Base-by-base conservation (phyloP, 2,888 invertebrate genomes). In the Ormyrus thymus region DNA sequence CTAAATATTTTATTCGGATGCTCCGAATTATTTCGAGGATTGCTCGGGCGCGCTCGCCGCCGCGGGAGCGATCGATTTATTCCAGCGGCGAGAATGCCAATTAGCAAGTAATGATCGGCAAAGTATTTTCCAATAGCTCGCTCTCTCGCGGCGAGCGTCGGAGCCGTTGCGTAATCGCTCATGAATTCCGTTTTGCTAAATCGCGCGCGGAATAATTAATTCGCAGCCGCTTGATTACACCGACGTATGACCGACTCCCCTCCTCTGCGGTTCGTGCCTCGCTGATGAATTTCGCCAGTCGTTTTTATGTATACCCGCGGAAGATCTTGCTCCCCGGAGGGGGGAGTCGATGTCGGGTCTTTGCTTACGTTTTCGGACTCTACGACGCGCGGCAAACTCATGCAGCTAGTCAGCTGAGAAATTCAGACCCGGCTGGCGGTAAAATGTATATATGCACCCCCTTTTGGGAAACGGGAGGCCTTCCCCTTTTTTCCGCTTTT, bases 71-170 rank as follows among this genome's bases (percentile, higher is more conserved):
- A 51, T 59, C 64, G 69, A 70, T 69, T 29, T 64, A 68, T 68
- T 53, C 51, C 13, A 46, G 53, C 1, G 11, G 48, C 13, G 62
- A 62, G 51, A 70, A 62, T 56, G 55, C 70, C 76, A 76, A 76
- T 76, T 76, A 70, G 69, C 70, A 53, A 76, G 70, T 70, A 64
- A 70, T 70, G 69, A 76, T 29, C 53, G 69, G 10, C 29, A 64
- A 68, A 75, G 68, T 75, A 75, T 75, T 75, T 75, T 75, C 75
- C 74, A 74, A 74, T 74, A 74, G 29, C 29, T 29, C 29, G 29
- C 29, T 29, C 29, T 29, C 29, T 29, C 51, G 43, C 51, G 48
- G 11, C 8, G 10, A 15, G 46, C 15, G 56, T n/a, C n/a, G n/a
- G n/a, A n/a, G n/a, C n/a, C n/a, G n/a, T 62, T 72, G 51, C 53